These are phyloP conservation scores for Characodon lateralis DNA, from an alignment of 2,797 vertebrate genomes.

Conservation along the genomic window DNA sequence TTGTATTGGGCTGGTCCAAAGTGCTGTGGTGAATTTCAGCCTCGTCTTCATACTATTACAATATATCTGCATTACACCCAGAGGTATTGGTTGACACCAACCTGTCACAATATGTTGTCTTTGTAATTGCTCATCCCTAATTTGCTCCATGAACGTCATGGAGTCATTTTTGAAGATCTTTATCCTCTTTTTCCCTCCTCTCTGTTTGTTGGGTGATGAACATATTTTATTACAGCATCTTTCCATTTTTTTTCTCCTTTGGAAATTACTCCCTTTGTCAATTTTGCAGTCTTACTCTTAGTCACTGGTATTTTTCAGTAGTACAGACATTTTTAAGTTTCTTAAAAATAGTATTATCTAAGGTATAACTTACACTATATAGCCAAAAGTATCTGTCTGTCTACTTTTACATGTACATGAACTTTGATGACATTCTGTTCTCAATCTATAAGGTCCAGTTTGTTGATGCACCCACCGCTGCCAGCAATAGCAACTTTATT, in stretches of 20 bases:
- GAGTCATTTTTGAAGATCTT: neutral
- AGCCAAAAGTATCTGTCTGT: too few species aligned
- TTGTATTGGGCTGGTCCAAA: constrained; percentile 42
- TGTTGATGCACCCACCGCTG: too few species aligned
- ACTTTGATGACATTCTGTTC: too few species aligned
- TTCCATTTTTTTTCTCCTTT: neutral
- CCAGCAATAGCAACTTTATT: too few species aligned
- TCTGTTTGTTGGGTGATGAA: constrained; percentile 19
- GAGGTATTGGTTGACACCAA: constrained; percentile 24
- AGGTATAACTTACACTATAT: too few species aligned
- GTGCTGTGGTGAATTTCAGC: constrained; percentile 34
- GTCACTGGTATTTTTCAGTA: neutral
- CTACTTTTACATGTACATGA: too few species aligned
- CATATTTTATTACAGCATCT: constrained; percentile 16
- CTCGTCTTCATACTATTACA: constrained; percentile 34
- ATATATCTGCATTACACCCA: constrained; percentile 40
- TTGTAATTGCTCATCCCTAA: constrained; percentile 38
- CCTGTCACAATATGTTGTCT: constrained; percentile 58
- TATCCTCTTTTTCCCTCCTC: neutral
- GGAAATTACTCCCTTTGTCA: constrained; percentile 11
- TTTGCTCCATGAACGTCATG: constrained; percentile 5
- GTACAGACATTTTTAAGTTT: neutral
- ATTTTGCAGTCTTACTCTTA: constrained; percentile 14
- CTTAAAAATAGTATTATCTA: too few species aligned
- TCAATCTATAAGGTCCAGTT: too few species aligned